These are phyloP conservation scores for Chloroclysta siterata DNA, from an alignment of 2,888 invertebrate species.

Conservation along the genomic window DNA sequence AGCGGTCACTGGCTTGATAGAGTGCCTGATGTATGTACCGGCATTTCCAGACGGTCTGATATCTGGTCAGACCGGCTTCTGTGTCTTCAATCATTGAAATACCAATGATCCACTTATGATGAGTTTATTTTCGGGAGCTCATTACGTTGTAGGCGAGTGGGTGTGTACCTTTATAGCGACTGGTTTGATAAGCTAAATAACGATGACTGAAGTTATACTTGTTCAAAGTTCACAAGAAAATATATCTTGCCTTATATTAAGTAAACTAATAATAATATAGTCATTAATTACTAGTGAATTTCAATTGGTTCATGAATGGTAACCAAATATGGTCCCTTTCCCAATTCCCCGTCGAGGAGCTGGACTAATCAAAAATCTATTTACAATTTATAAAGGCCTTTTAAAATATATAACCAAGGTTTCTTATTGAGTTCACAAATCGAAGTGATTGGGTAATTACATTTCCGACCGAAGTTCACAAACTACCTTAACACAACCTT, in stretches of 20 bases:
- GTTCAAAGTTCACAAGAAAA: slow-evolving; percentile 9
- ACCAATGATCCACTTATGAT: neutral
- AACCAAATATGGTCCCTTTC: neutral
- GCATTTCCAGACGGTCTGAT: too few species aligned
- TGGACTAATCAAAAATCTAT: neutral
- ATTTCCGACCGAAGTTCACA: neutral
- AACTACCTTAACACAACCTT: neutral
- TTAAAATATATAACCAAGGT: neutral
- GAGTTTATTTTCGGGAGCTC: neutral
- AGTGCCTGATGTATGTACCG: too few species aligned
- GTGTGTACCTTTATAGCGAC: slow-evolving; percentile 10
- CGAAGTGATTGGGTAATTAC: neutral
- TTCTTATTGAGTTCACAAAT: neutral
- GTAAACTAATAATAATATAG: slow-evolving; percentile 2
- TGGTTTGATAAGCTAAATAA: slow-evolving; percentile 11
- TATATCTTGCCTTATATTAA: slow-evolving; percentile 25
- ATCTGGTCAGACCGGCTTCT: too few species aligned
- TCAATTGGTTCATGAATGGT: neutral
- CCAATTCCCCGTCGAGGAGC: neutral
- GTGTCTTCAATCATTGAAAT: neutral
- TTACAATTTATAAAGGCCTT: neutral
- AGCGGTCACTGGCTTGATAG: too few species aligned
- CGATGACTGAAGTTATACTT: slow-evolving; percentile 16
- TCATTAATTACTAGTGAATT: neutral
- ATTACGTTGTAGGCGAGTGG: neutral